Evolutionary conservation across 2,797 vertebrate species (phyloP).

Genomic region (Columba guinea): DNA sequence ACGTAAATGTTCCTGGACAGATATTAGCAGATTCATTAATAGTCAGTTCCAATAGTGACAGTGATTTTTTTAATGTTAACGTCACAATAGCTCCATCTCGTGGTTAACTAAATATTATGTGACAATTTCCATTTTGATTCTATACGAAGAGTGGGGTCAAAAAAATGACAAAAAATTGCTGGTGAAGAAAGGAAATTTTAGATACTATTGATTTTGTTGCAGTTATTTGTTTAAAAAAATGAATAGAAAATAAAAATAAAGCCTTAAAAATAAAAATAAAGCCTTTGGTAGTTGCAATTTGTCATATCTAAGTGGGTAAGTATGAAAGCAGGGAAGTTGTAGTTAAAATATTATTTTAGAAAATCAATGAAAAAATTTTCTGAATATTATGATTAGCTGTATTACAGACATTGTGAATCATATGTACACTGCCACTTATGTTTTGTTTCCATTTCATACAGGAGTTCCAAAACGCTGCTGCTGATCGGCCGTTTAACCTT

Average conservation of each 20-base stretch:
- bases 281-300: neutral
- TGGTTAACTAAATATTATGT: neutral
- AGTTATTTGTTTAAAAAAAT: neutral
- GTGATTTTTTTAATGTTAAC: neutral
- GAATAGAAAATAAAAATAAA: neutral
- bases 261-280: neutral
- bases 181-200: neutral
- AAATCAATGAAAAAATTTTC: neutral
- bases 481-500: slow-evolving; percentile 49
- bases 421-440: neutral
- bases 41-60: neutral
- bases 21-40: neutral
- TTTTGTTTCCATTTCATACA: slow-evolving; percentile 48
- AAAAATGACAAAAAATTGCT: neutral
- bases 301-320: neutral
- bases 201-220: neutral
- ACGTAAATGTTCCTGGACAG: neutral
- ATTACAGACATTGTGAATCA: neutral
- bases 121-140: neutral
- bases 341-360: neutral
- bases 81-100: slow-evolving; percentile 45
- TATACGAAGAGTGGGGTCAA: rapidly evolving
- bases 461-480: slow-evolving; percentile 26
- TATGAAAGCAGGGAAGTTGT: neutral
- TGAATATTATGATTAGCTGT: neutral